Percentiles rank a stretch among this genome's conserved stretches.
These are phyloP conservation scores for Mastacembelus armatus DNA, from an alignment of 2,797 vertebrate species.

Conservation along the genomic window DNA sequence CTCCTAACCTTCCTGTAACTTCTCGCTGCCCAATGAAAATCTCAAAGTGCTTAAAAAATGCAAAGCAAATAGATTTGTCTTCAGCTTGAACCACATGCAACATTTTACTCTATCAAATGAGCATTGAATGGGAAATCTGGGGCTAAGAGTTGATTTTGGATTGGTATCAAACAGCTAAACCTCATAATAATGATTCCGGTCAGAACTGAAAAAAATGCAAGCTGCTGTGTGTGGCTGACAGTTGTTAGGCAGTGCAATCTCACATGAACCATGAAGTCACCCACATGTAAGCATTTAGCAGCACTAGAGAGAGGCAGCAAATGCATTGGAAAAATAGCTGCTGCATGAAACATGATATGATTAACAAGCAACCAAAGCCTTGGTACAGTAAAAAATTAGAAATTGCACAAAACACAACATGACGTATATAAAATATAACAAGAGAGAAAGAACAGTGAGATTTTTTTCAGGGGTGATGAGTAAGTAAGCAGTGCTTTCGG, in stretches of 20 bases:
- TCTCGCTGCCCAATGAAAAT: not conserved
- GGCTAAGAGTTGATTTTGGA: constrained; percentile 13
- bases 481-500: too few relatives aligned
- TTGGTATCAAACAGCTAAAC: constrained; percentile 7
- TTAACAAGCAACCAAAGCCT: too few relatives aligned
- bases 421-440: too few relatives aligned
- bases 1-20: not conserved
- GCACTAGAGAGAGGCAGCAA: constrained; percentile 5
- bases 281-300: constrained; percentile 23
- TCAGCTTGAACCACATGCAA: too few relatives aligned
- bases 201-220: constrained; percentile 9
- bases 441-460: too few relatives aligned
- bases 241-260: constrained; percentile 36
- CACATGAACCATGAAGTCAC: constrained; percentile 26
- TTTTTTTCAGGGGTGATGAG: too few relatives aligned
- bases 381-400: too few relatives aligned
- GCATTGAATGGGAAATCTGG: not conserved
- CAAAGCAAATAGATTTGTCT: too few relatives aligned
- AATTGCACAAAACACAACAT: too few relatives aligned
- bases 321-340: constrained; percentile 4
- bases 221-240: constrained; percentile 19
- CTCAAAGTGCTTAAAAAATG: not conserved
- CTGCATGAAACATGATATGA: too few relatives aligned
- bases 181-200: constrained; percentile 5
- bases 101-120: not conserved